Evolutionary conservation across 1,140 invertebrate species (phyloP), one percentile per base, ranked within the genome.

Genomic region (Drosophila neocordata): DNA sequence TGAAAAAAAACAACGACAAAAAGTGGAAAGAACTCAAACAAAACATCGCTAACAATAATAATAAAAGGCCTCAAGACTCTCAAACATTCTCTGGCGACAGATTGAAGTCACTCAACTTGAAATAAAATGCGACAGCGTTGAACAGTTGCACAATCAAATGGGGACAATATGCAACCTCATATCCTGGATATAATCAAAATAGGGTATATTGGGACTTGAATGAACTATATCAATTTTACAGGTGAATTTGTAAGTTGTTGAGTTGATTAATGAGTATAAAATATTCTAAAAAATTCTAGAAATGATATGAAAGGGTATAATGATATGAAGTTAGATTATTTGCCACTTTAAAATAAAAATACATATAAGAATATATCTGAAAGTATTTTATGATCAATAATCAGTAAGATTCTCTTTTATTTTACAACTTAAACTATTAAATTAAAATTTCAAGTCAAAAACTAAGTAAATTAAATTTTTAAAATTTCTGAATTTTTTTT

Each of bases 41-140:
- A 56, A 87, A 68, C 56, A 69, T 61, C 58, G 41, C 41, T 48
- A 22, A 75, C 62, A 75, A 83, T 79, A 71, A 83, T 59, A 82
- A 83, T 77, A 69, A 87, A 87, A 72, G 79, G 79, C 83, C 67
- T 88, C 82, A 87, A 88, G 81, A 84, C 69, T 72, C 55, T 37
- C 41, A 58, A 53, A 35, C 11, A 48, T 48, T 71, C 82, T 69
- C 70, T 60, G 80, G 88, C 74, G 88, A 90, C 89, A 91, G 89
- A 91, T 90, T 90, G 89, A 89, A 91, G 83, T 91, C 89, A 90
- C 77, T 91, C 89, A 81, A 89, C 77, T 88, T 77, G 89, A 91
- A 87, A 91, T 79, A 71, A 80, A 91, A 87, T 87, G 89, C 81
- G 89, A 90, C 89, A 89, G 78, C 65, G 58, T 24, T 71, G 64